A percentile compares a stretch with the other conserved stretches of the same genome.
phyloP scores from a whole-genome alignment of 2,113 vertebrate genomes.

The Zingel zingel region DNA sequence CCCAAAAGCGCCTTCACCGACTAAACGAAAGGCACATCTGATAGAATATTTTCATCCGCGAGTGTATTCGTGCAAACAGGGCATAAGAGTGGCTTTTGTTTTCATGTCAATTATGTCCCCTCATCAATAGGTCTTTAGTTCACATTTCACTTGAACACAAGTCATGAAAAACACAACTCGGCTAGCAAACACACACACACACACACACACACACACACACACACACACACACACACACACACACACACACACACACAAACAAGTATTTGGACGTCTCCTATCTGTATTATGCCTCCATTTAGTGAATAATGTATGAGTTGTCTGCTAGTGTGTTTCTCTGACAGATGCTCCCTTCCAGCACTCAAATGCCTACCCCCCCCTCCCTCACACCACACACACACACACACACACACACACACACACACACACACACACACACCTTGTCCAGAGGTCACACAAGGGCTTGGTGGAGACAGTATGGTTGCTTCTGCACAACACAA shows the following conservation, averaged over 20 bases:
- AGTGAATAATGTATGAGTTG: constrained; percentile 81
- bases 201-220: neutral
- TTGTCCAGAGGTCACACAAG: constrained; percentile 73
- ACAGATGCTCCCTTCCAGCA: constrained; percentile 79
- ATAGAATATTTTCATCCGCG: no score
- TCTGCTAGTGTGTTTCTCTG: constrained; percentile 57
- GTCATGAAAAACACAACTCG: constrained; percentile 29
- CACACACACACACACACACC: constrained; percentile 19
- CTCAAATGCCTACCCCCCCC: neutral
- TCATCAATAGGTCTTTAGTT: constrained; percentile 21
- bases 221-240: constrained; percentile 16
- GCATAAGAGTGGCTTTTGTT: constrained; percentile 1
- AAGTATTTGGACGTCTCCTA: constrained; percentile 19
- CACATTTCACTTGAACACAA: constrained; percentile 52
- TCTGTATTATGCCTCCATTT: constrained; percentile 55
- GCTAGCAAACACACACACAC: neutral
- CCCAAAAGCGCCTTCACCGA: no score
- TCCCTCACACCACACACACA: neutral
- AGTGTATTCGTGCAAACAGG: no score
- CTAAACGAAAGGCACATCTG: no score
- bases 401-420: constrained; percentile 17
- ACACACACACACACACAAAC: constrained; percentile 36
- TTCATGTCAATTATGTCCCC: constrained; percentile 10
- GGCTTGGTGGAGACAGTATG: constrained; percentile 32
- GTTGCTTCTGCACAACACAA: constrained; percentile 19